A percentile compares a stretch with the other conserved stretches of the same genome.
Conservation (phyloP, 2,888 invertebrate species). For the Osmoderma eremita region DNA sequence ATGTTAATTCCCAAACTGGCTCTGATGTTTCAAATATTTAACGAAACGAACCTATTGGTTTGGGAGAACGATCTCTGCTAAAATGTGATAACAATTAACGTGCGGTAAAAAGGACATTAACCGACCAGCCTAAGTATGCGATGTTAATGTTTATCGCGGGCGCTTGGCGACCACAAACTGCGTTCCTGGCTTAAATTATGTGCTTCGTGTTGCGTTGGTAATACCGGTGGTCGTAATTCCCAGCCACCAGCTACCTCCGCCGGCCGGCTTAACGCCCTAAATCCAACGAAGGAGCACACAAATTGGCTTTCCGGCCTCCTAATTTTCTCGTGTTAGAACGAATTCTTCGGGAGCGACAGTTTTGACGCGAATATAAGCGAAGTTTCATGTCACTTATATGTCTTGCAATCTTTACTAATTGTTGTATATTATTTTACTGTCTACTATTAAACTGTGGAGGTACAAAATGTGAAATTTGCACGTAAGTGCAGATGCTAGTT, state of each 20-base stretch:
- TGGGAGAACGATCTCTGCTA: too few species aligned
- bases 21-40: too few species aligned
- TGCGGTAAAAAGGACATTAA: too few species aligned
- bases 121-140: too few species aligned
- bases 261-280: background rate
- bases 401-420: conserved; percentile 17
- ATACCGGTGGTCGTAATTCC: background rate
- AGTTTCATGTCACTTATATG: conserved; percentile 8
- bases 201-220: background rate
- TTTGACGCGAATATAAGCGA: conserved; percentile 21
- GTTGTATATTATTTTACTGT: background rate
- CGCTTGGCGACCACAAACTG: background rate
- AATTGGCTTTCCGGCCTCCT: conserved; percentile 9
- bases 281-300: conserved; percentile 1
- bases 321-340: conserved; percentile 11
- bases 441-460: too few species aligned
- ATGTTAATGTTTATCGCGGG: conserved; percentile 4
- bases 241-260: background rate
- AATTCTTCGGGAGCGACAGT: conserved; percentile 19
- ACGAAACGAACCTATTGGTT: too few species aligned
- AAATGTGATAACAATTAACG: too few species aligned
- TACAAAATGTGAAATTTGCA: too few species aligned
- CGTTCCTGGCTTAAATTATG: conserved; percentile 10
- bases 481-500: too few species aligned
- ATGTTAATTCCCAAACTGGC: too few species aligned